These are phyloP conservation scores for Oryzias celebensis DNA, from an alignment of 2,113 vertebrate genomes.

Conservation along the genomic window DNA sequence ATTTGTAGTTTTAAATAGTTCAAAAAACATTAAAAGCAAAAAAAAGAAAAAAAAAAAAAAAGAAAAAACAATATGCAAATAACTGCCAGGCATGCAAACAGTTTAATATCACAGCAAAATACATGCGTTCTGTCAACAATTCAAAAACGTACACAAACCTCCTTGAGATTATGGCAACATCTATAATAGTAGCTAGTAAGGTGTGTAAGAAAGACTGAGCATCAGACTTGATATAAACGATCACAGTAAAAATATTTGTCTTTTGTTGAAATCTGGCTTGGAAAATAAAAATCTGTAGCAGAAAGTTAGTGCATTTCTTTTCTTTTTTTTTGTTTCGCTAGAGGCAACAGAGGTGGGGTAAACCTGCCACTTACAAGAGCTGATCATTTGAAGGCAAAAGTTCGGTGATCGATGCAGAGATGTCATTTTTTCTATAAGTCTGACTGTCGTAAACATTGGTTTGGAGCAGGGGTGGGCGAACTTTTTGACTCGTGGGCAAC, in stretches of 20 bases:
- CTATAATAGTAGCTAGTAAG: not conserved
- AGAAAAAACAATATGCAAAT: conserved; percentile 6
- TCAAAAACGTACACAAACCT: conserved; percentile 13
- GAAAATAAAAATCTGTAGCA: conserved; percentile 33
- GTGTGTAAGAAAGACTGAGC: no score
- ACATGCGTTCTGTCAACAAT: conserved; percentile 31
- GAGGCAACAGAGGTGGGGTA: conserved; percentile 59
- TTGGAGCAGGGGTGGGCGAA: no score
- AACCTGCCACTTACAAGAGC: conserved; percentile 40
- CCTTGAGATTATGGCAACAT: conserved; percentile 31
- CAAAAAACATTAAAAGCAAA: not conserved
- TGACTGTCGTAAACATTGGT: not conserved
- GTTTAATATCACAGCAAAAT: conserved; percentile 13
- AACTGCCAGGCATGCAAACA: conserved; percentile 17
- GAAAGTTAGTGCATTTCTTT: conserved; percentile 24
- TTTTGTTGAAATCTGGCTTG: conserved; percentile 20
- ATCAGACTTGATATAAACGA: no score
- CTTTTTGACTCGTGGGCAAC: no score
- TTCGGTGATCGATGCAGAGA: conserved; percentile 59
- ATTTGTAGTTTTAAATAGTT: not conserved
- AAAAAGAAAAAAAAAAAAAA: not conserved
- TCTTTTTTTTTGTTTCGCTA: conserved; percentile 15
- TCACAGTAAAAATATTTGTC: conserved; percentile 14
- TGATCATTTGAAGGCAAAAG: conserved; percentile 65
- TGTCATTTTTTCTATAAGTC: conserved; percentile 14